These are phyloP conservation scores for Pseudeuparius sepicola DNA, from an alignment of 2,888 invertebrate genomes.

Conservation along the genomic window DNA sequence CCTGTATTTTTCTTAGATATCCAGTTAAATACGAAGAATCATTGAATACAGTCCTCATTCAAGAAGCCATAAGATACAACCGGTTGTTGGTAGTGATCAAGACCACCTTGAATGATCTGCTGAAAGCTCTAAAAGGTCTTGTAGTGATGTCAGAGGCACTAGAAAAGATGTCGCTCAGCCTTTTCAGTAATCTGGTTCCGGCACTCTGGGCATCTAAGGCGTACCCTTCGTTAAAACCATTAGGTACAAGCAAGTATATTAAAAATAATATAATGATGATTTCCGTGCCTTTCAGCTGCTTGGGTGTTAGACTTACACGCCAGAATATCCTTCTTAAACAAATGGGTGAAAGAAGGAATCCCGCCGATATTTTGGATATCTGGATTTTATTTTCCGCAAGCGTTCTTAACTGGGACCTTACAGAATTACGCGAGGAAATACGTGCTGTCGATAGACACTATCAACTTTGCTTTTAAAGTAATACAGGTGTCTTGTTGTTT, in stretches of 20 bases:
- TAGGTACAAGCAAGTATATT: slow-evolving; percentile 41
- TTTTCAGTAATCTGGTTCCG: slow-evolving; percentile 62
- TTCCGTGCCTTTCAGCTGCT: slow-evolving; percentile 43
- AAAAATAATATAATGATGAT: slow-evolving; percentile 4
- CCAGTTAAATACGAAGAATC: slow-evolving; percentile 82
- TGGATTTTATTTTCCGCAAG: slow-evolving; percentile 79
- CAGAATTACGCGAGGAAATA: slow-evolving; percentile 75
- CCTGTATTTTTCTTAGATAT: slow-evolving; percentile 51
- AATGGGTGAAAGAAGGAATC: slow-evolving; percentile 58
- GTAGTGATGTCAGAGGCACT: slow-evolving; percentile 69
- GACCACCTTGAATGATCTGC: slow-evolving; percentile 48
- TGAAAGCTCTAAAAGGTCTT: slow-evolving; percentile 66
- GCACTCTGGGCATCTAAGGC: slow-evolving; percentile 57
- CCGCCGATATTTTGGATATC: slow-evolving; percentile 75
- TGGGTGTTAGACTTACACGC: slow-evolving; percentile 55
- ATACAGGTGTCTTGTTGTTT: too few species aligned
- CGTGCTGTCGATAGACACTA: slow-evolving; percentile 64
- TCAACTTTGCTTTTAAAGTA: slow-evolving; percentile 53
- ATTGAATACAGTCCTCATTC: slow-evolving; percentile 77
- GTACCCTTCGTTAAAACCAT: slow-evolving; percentile 59
- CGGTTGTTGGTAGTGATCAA: slow-evolving; percentile 48
- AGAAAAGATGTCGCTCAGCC: slow-evolving; percentile 56
- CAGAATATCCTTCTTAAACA: slow-evolving; percentile 52
- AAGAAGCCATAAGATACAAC: slow-evolving; percentile 76
- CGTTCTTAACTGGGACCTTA: slow-evolving; percentile 71